phyloP scores from a whole-genome alignment of 2,797 vertebrate genomes.

The Lacerta bilineata region DNA sequence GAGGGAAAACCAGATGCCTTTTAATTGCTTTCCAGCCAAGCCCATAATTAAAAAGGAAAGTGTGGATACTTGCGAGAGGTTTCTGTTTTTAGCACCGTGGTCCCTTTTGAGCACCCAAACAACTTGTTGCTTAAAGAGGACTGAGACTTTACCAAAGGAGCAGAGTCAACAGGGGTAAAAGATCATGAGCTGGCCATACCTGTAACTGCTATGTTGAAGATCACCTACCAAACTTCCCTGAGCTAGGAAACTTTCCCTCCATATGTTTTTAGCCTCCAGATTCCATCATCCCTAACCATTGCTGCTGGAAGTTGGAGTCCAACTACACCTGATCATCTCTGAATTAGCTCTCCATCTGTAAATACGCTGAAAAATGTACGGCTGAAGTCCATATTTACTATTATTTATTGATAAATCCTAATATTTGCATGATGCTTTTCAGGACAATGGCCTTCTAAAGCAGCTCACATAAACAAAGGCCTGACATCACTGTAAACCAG shows the following conservation, averaged over 20 bases:
- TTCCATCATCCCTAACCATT: no score
- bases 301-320: no score
- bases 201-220: background rate
- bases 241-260: background rate
- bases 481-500: no score
- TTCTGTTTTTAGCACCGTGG: background rate
- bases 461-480: background rate
- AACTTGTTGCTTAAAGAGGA: background rate
- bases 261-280: no score
- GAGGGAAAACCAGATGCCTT: background rate
- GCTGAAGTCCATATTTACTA: background rate
- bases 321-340: no score
- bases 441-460: background rate
- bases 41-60: constrained; percentile 15
- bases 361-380: background rate
- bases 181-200: background rate
- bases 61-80: background rate
- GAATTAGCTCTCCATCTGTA: no score
- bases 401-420: background rate
- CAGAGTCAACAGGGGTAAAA: constrained; percentile 2
- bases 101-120: background rate
- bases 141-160: constrained; percentile 16
- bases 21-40: background rate
- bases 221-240: no score
- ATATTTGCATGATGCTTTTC: background rate